Evolutionary conservation across 2,888 invertebrate genomes (phyloP).

Genomic region (Sipunculus nudus): DNA sequence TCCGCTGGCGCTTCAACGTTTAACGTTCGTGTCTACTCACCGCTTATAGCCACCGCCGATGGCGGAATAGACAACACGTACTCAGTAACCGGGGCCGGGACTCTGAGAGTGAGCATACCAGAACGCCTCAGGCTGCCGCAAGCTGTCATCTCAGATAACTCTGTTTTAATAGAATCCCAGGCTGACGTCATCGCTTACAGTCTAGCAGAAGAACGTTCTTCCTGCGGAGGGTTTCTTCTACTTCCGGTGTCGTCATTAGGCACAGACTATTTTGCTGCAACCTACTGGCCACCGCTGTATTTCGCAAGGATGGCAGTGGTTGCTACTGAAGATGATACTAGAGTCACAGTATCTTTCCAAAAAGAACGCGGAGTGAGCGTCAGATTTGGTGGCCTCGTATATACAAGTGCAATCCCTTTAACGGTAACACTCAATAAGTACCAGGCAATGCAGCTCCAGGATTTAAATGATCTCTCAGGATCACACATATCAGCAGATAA

Average conservation of each 20-base stretch:
- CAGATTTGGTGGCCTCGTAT: background rate
- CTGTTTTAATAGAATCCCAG: too few species aligned
- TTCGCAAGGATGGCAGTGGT: background rate
- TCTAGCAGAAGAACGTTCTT: too few species aligned
- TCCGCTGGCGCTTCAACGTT: too few species aligned
- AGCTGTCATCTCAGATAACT: too few species aligned
- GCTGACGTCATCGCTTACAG: too few species aligned
- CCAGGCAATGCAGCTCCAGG: constrained; percentile 11
- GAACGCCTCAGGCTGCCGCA: too few species aligned
- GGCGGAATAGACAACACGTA: too few species aligned
- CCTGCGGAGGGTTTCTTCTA: constrained; percentile 13
- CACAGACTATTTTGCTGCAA: constrained; percentile 11
- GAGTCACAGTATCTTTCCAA: constrained; percentile 5
- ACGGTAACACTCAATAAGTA: background rate
- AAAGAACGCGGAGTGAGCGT: background rate
- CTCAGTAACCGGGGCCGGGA: too few species aligned
- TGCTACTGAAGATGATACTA: constrained; percentile 1
- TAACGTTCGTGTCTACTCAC: too few species aligned
- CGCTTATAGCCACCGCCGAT: too few species aligned
- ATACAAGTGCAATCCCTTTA: background rate
- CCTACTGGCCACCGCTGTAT: constrained; percentile 4
- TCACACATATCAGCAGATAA: background rate
- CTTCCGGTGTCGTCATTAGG: constrained; percentile 5
- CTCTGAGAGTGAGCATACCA: too few species aligned
- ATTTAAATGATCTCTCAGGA: constrained; percentile 6